Evolutionary conservation across 2,888 invertebrate species (phyloP), one percentile per base, ranked within the genome.

Genomic region (Microctonus hyperodae): DNA sequence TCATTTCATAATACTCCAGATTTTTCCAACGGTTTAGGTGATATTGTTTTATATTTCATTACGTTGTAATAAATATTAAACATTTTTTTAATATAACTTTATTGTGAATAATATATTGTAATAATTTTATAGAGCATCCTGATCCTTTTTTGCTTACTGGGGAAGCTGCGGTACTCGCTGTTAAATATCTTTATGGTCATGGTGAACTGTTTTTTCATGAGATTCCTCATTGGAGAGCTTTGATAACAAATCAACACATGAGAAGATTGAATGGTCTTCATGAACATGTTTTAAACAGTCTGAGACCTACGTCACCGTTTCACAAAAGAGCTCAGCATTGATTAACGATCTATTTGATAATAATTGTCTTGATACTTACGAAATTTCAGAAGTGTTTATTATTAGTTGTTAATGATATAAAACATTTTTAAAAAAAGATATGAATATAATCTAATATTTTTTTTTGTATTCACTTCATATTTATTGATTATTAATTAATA

Each of bases 141-240:
- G 90, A 91, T 79, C 89, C 90, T 0, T 87, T 87, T 70, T 84
- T 90, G 56, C 78, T 90, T 65, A 88, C 88, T 66, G 90, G 90
- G 0, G 84, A 86, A 0, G 86, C 87, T 71, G 90, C 90, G 1
- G 81, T 87, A 69, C 83, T 86, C 70, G 88, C 88, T 3, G 87
- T 89, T 1, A 82, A 81, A 56, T 86, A 86, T 72, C 83, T 90
- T 9, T 87, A 86, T 65, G 84, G 85, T 4, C 88, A 87, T 67
- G 88, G 88, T 11, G 85, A 86, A 72, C 84, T 89, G 7, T 91
- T 89, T 81, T 91, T 88, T 81, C 86, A 88, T 64, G 88, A 91
- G 59, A 87, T 89, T 71, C 90, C 91, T 0, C 91, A 91, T 78
- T 86, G 87, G 28, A 83, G 87, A 71, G 88, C 90, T 0, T 77